Evolutionary conservation across 2,888 invertebrate species (phyloP).

Genomic region (Hydrotaea cyrtoneurina): DNA sequence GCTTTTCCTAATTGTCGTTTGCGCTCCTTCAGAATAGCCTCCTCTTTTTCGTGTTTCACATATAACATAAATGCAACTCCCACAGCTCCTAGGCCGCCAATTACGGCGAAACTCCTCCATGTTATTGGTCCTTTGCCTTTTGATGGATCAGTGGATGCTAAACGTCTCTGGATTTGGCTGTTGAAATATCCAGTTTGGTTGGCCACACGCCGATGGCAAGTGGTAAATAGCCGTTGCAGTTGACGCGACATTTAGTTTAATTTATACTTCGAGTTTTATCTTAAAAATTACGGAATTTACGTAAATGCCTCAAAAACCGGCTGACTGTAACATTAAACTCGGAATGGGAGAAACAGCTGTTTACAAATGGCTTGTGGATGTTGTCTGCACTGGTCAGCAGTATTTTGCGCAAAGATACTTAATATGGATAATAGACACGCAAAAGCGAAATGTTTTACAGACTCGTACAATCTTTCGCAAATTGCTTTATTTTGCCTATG

Average conservation of each 20-base stretch:
- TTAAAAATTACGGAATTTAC: constrained; percentile 53
- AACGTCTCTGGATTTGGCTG: constrained; percentile 57
- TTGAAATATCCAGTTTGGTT: constrained; percentile 40
- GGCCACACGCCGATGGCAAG: constrained; percentile 61
- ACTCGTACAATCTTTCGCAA: too few relatives aligned
- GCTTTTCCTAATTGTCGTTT: constrained; percentile 93
- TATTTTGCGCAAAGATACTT: too few relatives aligned
- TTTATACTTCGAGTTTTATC: constrained; percentile 6
- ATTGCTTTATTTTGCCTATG: too few relatives aligned
- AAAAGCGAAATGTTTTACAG: too few relatives aligned
- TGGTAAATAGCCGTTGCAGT: constrained; percentile 72
- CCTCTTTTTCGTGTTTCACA: constrained; percentile 90
- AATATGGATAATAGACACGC: too few relatives aligned
- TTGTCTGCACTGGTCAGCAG: too few relatives aligned
- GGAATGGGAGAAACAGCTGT: background rate
- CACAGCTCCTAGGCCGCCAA: constrained; percentile 85
- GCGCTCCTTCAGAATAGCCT: constrained; percentile 86
- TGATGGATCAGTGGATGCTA: constrained; percentile 71
- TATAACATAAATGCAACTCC: constrained; percentile 85
- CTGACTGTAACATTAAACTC: too few relatives aligned
- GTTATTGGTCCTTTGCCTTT: constrained; percentile 86
- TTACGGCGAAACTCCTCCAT: constrained; percentile 89
- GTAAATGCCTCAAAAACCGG: constrained; percentile 47
- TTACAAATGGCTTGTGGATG: too few relatives aligned
- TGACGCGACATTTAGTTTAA: constrained; percentile 72